Evolutionary conservation across 2,797 vertebrate genomes (phyloP), one percentile per base, ranked within the genome.

Genomic region (Cynopterus sphinx): DNA sequence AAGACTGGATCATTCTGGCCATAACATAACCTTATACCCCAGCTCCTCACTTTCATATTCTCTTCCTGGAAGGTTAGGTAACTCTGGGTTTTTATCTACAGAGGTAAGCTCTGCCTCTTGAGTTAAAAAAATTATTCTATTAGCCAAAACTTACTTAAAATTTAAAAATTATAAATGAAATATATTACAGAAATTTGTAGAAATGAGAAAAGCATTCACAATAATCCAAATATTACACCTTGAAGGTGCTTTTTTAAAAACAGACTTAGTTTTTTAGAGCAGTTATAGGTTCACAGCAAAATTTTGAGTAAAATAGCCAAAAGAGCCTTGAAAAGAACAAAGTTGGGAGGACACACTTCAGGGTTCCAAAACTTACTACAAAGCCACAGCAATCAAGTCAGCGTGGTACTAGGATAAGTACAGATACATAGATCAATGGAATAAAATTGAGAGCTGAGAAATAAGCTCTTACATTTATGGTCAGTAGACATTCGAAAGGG

Each of bases 291-390:
- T 83, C 74, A 65, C 10, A 87, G 33, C 49, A 78, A 83, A 91
- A 91, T 5, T 71, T 5, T 71, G 16, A 87, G 15, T 17, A 41
- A 74, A 90, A 85, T 24, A 79, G 33, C 46, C 6, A 75, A 90
- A 94, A 71, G 43, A 70, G 73, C 36, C 41, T 43, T 83, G 33
- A 79, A 82, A 94, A 92, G 51, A 90, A 92, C 51, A 81, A 89
- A 96, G 57, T 53, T 71, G 77, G 39, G 85, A 88, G 39, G 24
- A 67, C 8, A 65, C 26, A 75, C n/a, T 70, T 94, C 3, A 39
- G 31, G 36, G 65, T 84, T 87, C 85, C 31, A 89, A 89, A 94
- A 85, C 43, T 61, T 81, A 65, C n/a, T 63, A 85, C 51, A 79
- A 43, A 68, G 16, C 53, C 78, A 36, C 39, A 93, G 24, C 26